A percentile compares a stretch with the other conserved stretches of the same genome.
Conservation (phyloP, 2,888 invertebrate species). For the Eilema caniola region DNA sequence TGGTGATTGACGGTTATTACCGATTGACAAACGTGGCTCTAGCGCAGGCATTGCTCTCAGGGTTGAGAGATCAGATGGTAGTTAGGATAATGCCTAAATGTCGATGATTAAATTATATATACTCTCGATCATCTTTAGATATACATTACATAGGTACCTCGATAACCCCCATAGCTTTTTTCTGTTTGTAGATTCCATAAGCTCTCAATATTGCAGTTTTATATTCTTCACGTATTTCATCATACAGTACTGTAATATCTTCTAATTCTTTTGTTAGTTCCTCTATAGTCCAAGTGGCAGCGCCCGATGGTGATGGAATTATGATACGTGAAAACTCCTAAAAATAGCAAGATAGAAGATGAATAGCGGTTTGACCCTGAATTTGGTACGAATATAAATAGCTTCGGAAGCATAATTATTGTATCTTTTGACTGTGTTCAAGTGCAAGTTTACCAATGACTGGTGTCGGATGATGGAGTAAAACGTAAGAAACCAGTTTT, state of each 20-base stretch:
- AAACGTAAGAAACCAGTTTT: neutral
- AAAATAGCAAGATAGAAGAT: neutral
- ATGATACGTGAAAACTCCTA: constrained; percentile 36
- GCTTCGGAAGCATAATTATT: neutral
- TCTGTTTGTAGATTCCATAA: constrained; percentile 24
- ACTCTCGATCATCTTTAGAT: too few relatives aligned
- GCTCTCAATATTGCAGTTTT: constrained; percentile 55
- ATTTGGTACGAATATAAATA: too few relatives aligned
- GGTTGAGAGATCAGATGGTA: too few relatives aligned
- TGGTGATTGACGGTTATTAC: too few relatives aligned
- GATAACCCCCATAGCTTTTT: constrained; percentile 19
- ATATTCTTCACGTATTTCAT: constrained; percentile 45
- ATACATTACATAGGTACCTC: constrained; percentile 18
- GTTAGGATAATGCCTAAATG: too few relatives aligned
- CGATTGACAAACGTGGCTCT: too few relatives aligned
- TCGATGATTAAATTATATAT: too few relatives aligned
- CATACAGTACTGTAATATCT: constrained; percentile 55
- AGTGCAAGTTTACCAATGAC: too few relatives aligned
- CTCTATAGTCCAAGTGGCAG: constrained; percentile 55
- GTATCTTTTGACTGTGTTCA: too few relatives aligned
- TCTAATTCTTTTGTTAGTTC: constrained; percentile 46
- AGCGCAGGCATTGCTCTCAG: too few relatives aligned
- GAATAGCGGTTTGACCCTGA: neutral
- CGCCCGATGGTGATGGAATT: constrained; percentile 46
- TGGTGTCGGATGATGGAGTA: too few relatives aligned